Base-by-base conservation (phyloP, 2,888 invertebrate species). In the Tethea ocularis region DNA sequence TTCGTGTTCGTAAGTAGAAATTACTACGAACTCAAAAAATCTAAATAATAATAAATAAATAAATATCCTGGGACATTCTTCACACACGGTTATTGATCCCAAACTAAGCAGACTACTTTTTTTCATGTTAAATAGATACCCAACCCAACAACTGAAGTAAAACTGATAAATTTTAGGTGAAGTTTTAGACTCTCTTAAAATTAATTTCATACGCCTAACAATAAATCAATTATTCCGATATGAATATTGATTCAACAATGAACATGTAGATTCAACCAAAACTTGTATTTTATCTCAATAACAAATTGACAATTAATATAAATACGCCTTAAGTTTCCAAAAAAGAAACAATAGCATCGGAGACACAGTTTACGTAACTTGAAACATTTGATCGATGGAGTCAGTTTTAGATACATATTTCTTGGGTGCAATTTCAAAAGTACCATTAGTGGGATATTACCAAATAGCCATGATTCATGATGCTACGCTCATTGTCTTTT, bases 381-480 rank as follows among this genome's bases (percentile, higher is more conserved):
- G 36, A 22, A 64, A 52, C 62, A 52, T 64, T 80, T 86, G 86
- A 86, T 87, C 80, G 84, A 86, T 86, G 77, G 75, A 74, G 73
- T 68, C 78, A 75, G 78, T 85, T 86, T 82, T 77, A 73, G 69
- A 72, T 75, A 78, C 74, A 80, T 77, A 77, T 64, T 73, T 77
- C 71, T 78, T 77, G 63, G 71, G 67, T 69, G 72, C 65, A 67
- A 66, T 87, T 87, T 77, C 87, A 82, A 81, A 88, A 88, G 75
- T 74, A 77, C 79, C 80, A 84, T 86, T 87, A 88, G 84, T 74
- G 68, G 70, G 69, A 10, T 74, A 76, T 89, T 89, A 82, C 86
- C 80, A 84, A 87, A 88, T 79, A 71, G 46, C 69, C 73, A 80
- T 89, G 88, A 88, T 82, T 88, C 87, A 89, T 83, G 68, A 77